Evolutionary conservation across 2,888 invertebrate genomes (phyloP), one percentile per base, ranked within the genome.

Genomic region (Cheiracanthium punctorium): DNA sequence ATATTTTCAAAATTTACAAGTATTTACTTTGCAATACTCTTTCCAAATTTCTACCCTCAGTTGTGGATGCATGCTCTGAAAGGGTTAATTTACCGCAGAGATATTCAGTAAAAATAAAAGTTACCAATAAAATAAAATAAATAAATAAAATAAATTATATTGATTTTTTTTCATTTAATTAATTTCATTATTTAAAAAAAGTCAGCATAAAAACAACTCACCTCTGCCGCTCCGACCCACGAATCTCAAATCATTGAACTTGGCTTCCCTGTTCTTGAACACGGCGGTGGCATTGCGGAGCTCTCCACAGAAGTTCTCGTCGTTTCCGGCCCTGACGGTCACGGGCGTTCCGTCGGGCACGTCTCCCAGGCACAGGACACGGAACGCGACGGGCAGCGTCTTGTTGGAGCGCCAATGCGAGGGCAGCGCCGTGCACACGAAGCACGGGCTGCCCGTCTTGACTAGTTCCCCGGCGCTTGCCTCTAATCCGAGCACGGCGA

Each of bases 171-270:
- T n/a, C n/a, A n/a, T 37, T 37, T 37, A 37, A 37, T 5, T 12
- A 37, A 5, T 37, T 8, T 8, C 14, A 48, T 2, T 2, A 48
- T 12, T 17, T n/a, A 48, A 48, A 48, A 48, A 48, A 48, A 48
- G 14, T 48, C 4, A 28, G 10, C 7, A 65, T n/a, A 65, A 41
- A 43, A n/a, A n/a, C 5, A 8, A 81, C 94, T 95, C 91, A 98
- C 99, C 99, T 94, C 99, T 94, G 80, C 99, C 99, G 91, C 98
- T 98, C 90, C 98, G 94, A 43, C 99, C 99, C 90, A 99, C 98
- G 93, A 99, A 99, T 92, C 99, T 94, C 89, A 99, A 93, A 93
- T 99, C 99, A 91, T 97, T 98, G 92, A 99, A 99, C 93, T 98
- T 97, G 90, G 99, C 99, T 89, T 98, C 96, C 91, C 97, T 96